phyloP scores from a whole-genome alignment of 2,888 invertebrate genomes.

The Diarsia brunnea region DNA sequence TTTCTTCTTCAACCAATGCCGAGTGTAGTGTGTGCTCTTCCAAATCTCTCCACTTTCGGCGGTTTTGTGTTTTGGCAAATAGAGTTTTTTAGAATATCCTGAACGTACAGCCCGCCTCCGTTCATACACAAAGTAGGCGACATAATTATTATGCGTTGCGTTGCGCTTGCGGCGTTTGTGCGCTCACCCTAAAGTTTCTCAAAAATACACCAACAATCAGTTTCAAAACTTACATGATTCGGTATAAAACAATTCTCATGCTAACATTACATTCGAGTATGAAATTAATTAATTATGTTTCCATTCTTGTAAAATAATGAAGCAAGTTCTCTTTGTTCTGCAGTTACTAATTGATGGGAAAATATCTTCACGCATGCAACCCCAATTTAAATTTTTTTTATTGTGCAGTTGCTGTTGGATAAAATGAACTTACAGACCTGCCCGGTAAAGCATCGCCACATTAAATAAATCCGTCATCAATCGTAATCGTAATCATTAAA shows the following conservation, averaged over 20 bases:
- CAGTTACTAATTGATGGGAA: conserved; percentile 32
- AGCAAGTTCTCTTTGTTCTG: conserved; percentile 31
- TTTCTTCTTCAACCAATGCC: too few species aligned
- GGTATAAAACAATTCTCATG: conserved; percentile 4
- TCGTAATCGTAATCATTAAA: too few species aligned
- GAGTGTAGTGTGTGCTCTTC: too few species aligned
- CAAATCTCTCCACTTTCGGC: too few species aligned
- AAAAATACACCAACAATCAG: neutral
- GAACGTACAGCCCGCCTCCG: neutral
- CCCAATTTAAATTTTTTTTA: conserved; percentile 1
- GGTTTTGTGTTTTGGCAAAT: too few species aligned
- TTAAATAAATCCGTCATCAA: too few species aligned
- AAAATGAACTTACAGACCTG: neutral
- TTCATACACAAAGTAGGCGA: too few species aligned
- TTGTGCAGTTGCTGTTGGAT: neutral
- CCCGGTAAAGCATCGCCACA: too few species aligned
- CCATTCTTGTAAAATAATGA: conserved; percentile 31
- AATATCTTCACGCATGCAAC: conserved; percentile 17
- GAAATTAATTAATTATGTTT: conserved; percentile 12
- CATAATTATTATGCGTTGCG: neutral
- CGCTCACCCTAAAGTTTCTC: neutral
- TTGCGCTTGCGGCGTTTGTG: neutral
- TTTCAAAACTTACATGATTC: neutral
- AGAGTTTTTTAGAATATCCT: too few species aligned
- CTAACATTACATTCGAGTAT: neutral